Base-by-base conservation (phyloP, 2,797 vertebrate genomes). In the Avahi laniger region DNA sequence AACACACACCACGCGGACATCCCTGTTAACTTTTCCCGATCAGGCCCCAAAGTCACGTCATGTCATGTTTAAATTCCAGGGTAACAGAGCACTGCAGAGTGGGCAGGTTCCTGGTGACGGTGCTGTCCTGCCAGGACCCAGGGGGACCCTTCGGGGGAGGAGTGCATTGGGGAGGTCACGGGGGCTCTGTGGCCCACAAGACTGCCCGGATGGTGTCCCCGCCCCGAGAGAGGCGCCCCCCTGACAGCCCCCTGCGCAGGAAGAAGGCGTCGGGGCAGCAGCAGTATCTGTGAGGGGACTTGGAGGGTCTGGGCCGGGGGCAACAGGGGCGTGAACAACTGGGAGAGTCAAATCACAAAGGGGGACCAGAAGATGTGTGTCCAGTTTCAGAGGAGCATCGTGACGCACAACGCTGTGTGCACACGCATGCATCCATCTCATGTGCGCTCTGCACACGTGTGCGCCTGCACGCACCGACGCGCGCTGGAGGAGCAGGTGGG, bases 131-230 rank as follows among this genome's bases (percentile, higher is more conserved):
- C 30, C 15, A 5, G 33, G 52, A 3, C 76, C 43, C 9, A 0
- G 22, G 59, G 20, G 67, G n/a, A 46, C 22, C 9, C 4, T 20
- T 41, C n/a, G 33, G 1, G 0, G 35, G 43, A 52, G 35, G n/a
- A 33, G n/a, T 1, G 0, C 0, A 7, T 7, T 3, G 6, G 43
- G 50, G 38, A 24, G 5, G 28, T 46, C 50, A 1, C 0, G 0
- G 41, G 28, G 33, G 18, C 7, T 1, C 75, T 4, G 52, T 4
- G 86, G 28, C 7, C 7, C 59, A 10, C 28, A 18, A 17, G 11
- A 22, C 73, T 33, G 38, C 30, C 17, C 1, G 0, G 33, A 65
- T 22, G 1, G 4, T 22, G 30, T 15, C 26, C n/a, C 20, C 2
- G 0, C 22, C 28, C 57, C 14, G 14, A 1, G 0, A 57, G 28